phyloP scores from a whole-genome alignment of 2,113 vertebrate genomes.

The Epinephelus lanceolatus region DNA sequence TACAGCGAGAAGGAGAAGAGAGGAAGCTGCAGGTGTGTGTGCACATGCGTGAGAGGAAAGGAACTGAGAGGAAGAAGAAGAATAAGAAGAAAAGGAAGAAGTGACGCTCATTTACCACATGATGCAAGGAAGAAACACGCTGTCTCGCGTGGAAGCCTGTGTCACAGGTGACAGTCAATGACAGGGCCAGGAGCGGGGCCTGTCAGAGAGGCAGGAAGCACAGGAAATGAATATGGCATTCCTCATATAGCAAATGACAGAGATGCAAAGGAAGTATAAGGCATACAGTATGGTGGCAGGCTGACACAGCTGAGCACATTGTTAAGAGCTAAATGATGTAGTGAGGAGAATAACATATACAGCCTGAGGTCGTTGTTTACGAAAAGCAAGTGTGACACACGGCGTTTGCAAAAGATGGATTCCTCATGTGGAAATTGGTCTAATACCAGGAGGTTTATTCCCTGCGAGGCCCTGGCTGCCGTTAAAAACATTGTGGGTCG shows the following conservation, averaged over 20 bases:
- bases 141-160: constrained; percentile 54
- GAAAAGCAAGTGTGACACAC: constrained; percentile 70
- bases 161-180: constrained; percentile 73
- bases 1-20: constrained; percentile 33
- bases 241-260: constrained; percentile 35
- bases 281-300: constrained; percentile 5
- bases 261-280: constrained; percentile 20
- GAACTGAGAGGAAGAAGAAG: neutral
- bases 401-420: constrained; percentile 69
- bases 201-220: constrained; percentile 51
- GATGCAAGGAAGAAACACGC: constrained; percentile 61
- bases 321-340: constrained; percentile 69
- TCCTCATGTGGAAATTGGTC: constrained; percentile 71
- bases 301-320: constrained; percentile 47
- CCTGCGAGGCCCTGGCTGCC: constrained; percentile 40
- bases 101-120: constrained; percentile 72
- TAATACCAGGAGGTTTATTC: constrained; percentile 69
- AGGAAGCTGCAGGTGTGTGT: constrained; percentile 33
- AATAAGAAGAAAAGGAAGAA: neutral
- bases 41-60: neutral
- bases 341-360: constrained; percentile 57
- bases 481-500: constrained; percentile 50
- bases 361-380: constrained; percentile 72
- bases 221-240: constrained; percentile 43
- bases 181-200: constrained; percentile 60